These are phyloP conservation scores for Phyllotreta striolata DNA, from an alignment of 2,888 invertebrate genomes.

Conservation along the genomic window DNA sequence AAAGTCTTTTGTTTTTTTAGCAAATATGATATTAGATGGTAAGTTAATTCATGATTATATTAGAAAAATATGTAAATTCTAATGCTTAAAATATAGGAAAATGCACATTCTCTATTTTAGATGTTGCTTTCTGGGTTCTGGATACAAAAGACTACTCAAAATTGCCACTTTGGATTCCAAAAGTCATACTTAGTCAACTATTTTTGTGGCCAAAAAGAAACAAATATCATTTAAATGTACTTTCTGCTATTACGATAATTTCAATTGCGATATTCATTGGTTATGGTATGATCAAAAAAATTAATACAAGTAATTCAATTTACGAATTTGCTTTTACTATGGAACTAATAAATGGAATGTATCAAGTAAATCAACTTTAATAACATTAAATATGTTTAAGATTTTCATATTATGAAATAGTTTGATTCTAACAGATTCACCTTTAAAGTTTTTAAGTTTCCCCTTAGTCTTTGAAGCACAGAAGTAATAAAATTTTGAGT, in stretches of 20 bases:
- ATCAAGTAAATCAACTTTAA: constrained; percentile 7
- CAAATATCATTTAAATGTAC: not conserved
- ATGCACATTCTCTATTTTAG: not conserved
- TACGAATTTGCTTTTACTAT: not conserved
- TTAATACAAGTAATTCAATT: not conserved
- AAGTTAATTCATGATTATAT: no score
- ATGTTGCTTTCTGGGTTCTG: not conserved
- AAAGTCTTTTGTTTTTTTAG: no score
- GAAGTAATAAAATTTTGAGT: no score
- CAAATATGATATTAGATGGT: no score
- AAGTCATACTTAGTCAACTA: not conserved
- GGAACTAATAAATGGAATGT: not conserved
- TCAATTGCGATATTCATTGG: constrained; percentile 6
- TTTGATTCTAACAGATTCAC: no score
- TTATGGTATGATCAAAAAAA: not conserved
- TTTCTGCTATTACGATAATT: not conserved
- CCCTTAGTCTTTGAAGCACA: no score
- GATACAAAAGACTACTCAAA: constrained; percentile 12
- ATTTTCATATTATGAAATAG: no score
- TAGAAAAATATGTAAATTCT: no score
- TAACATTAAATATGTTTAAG: not conserved
- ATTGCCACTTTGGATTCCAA: not conserved
- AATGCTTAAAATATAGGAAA: no score
- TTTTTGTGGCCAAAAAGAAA: constrained; percentile 5
- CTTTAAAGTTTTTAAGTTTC: no score